Evolutionary conservation across 2,113 vertebrate genomes (phyloP).

Genomic region (Pithys albifrons): DNA sequence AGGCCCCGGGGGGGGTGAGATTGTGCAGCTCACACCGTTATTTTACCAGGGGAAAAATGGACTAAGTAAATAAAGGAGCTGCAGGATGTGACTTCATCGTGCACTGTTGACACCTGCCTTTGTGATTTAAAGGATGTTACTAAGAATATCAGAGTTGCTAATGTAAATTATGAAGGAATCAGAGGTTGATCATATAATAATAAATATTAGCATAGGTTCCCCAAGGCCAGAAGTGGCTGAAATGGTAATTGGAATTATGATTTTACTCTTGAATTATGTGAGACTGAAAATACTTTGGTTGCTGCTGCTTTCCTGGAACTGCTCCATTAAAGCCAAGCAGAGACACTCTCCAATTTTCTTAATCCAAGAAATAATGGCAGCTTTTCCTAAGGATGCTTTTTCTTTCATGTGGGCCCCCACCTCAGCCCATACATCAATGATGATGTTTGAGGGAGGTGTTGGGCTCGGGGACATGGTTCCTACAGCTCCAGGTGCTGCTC

Average conservation of each 20-base stretch:
- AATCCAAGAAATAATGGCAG: not conserved
- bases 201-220: constrained; percentile 64
- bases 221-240: constrained; percentile 49
- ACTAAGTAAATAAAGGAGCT: constrained; percentile 47
- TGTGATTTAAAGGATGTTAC: constrained; percentile 57
- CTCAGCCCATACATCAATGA: rapidly evolving
- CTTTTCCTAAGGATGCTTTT: not conserved
- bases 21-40: constrained; percentile 12
- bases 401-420: not conserved
- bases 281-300: constrained; percentile 28
- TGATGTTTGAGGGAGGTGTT: rapidly evolving
- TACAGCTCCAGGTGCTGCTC: not conserved
- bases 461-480: rapidly evolving
- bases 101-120: constrained; percentile 36
- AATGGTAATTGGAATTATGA: constrained; percentile 32
- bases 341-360: not conserved
- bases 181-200: constrained; percentile 64
- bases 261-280: constrained; percentile 59
- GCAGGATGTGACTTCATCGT: constrained; percentile 41
- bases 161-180: constrained; percentile 63
- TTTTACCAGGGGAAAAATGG: constrained; percentile 2
- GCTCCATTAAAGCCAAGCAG: constrained; percentile 17
- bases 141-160: constrained; percentile 44
- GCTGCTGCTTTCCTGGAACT: constrained; percentile 55
- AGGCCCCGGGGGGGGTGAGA: constrained; percentile 27